Evolutionary conservation across 2,797 vertebrate species (phyloP).

Genomic region (Lophura swinhoii): DNA sequence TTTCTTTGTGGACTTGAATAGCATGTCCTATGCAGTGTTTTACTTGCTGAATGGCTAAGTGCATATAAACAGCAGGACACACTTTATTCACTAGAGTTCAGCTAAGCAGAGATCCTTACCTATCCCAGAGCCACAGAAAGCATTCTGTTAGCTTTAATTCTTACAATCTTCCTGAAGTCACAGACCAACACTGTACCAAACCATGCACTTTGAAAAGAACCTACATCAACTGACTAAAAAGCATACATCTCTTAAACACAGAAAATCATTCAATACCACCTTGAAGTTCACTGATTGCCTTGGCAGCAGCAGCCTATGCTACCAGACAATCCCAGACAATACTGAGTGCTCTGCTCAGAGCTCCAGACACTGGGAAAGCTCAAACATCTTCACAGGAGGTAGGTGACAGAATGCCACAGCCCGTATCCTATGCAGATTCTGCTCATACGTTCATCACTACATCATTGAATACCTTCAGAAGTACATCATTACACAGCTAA

Average conservation of each 20-base stretch:
- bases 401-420: neutral
- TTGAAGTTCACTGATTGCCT: neutral
- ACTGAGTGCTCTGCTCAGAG: neutral
- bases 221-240: neutral
- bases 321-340: neutral
- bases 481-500: neutral
- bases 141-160: neutral
- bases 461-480: neutral
- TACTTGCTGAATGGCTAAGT: too few relatives aligned
- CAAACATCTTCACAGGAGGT: neutral
- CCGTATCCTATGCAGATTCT: neutral
- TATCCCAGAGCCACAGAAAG: neutral
- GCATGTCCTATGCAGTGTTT: too few relatives aligned
- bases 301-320: neutral
- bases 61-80: neutral
- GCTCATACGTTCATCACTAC: fast-evolving
- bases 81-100: neutral
- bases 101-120: neutral
- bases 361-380: neutral
- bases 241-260: fast-evolving
- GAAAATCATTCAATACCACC: neutral
- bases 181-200: neutral
- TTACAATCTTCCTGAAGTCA: neutral
- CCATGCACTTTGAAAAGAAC: neutral
- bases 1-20: neutral